Conservation (phyloP, 2,888 invertebrate species). For the Mesorhabditis sp. region DNA sequence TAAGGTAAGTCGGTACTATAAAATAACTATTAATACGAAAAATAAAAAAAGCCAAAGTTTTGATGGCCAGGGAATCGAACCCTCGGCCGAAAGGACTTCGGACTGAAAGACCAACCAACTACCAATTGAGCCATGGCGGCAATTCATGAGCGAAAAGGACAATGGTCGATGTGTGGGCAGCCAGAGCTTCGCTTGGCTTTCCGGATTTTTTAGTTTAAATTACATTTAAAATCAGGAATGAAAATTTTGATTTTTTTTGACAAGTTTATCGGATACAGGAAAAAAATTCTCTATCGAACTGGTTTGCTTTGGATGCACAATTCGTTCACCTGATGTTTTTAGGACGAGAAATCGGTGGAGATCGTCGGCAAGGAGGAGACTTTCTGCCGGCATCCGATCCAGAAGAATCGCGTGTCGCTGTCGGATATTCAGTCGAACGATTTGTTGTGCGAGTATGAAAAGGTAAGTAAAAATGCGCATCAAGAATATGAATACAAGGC, state of each 20-base stretch:
- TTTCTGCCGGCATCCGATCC: slow-evolving; percentile 76
- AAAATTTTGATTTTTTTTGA: no score
- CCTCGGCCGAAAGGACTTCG: no score
- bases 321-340: slow-evolving; percentile 4
- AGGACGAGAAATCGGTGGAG: slow-evolving; percentile 71
- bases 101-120: no score
- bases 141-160: no score
- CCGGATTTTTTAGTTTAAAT: no score
- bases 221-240: no score
- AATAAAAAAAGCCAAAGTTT: no score
- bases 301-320: background rate
- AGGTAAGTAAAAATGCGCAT: background rate
- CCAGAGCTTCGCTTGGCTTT: no score
- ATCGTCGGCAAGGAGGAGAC: slow-evolving; percentile 73
- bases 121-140: no score
- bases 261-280: no score
- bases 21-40: background rate
- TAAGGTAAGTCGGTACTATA: slow-evolving; percentile 57
- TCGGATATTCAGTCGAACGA: slow-evolving; percentile 25
- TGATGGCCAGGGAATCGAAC: no score
- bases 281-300: background rate
- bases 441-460: slow-evolving; percentile 30
- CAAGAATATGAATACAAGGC: background rate
- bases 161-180: no score
- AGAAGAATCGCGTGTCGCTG: slow-evolving; percentile 55